Conservation (phyloP, 1,140 invertebrate species). For the Pteromalus puparum region DNA sequence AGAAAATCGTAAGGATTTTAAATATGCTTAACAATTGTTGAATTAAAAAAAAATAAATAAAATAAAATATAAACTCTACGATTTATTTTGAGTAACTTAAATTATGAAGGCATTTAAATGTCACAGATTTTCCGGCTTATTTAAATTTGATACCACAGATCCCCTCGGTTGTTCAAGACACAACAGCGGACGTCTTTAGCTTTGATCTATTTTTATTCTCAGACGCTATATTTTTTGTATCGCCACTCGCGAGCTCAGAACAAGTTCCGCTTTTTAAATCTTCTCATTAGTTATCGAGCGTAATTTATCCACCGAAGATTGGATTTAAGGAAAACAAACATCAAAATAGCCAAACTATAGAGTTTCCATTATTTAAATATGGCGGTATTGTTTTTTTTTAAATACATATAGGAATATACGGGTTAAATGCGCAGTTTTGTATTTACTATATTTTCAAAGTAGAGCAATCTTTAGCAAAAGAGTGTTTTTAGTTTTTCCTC, state of each 20-base stretch:
- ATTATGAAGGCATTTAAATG: slow-evolving; percentile 7
- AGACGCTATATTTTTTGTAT: slow-evolving; percentile 38
- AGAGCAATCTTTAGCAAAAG: neutral
- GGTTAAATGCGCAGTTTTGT: too few relatives aligned
- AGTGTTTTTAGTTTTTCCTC: slow-evolving; percentile 3
- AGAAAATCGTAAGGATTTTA: too few relatives aligned
- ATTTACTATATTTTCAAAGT: neutral
- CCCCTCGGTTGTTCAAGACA: slow-evolving; percentile 31
- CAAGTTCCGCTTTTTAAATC: slow-evolving; percentile 42
- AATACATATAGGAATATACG: too few relatives aligned
- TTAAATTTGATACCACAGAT: neutral
- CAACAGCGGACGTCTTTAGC: slow-evolving; percentile 18
- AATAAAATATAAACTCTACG: too few relatives aligned
- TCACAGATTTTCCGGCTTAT: neutral
- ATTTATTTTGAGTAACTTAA: too few relatives aligned
- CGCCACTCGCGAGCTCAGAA: slow-evolving; percentile 7
- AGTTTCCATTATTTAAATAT: neutral
- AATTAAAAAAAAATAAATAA: too few relatives aligned
- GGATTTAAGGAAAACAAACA: slow-evolving; percentile 34
- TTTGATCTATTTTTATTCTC: slow-evolving; percentile 49
- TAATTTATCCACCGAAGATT: neutral
- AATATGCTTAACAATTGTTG: too few relatives aligned
- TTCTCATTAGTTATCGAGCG: slow-evolving; percentile 39
- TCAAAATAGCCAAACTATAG: neutral
- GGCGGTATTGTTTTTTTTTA: neutral